These are phyloP conservation scores for Pegea sp. DNA, from an alignment of 23 tunicate species.

Conservation along the genomic window DNA sequence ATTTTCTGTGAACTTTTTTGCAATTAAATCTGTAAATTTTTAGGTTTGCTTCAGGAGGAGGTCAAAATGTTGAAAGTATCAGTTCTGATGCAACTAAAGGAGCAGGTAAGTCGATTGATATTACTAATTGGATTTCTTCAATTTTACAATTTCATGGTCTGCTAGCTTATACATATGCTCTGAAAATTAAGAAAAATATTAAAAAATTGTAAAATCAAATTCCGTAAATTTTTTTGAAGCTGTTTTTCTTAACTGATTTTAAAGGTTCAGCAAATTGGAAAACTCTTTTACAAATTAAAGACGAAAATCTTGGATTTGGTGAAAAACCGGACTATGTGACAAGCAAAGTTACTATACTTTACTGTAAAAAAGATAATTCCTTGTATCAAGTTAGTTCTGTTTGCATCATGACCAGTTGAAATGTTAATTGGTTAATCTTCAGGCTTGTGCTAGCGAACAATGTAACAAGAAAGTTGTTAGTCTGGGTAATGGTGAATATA, in stretches of 20 bases:
- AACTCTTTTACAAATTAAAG: conserved; percentile 41
- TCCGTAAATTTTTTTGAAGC: too few species aligned
- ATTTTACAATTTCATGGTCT: too few species aligned
- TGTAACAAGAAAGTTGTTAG: conserved; percentile 88
- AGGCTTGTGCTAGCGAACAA: conserved; percentile 68
- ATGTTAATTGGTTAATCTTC: not conserved
- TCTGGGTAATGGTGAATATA: conserved; percentile 33
- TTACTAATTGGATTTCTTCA: too few species aligned
- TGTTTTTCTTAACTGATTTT: too few species aligned
- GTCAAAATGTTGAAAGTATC: not conserved
- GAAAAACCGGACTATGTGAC: conserved; percentile 82
- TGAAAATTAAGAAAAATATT: too few species aligned
- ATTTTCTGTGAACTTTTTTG: not conserved
- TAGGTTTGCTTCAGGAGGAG: not conserved
- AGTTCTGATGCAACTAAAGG: not conserved
- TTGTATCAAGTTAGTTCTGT: conserved; percentile 29
- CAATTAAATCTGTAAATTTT: not conserved
- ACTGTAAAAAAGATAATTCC: conserved; percentile 63
- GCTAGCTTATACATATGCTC: too few species aligned
- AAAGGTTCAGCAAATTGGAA: conserved; percentile 57
- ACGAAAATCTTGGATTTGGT: conserved; percentile 34
- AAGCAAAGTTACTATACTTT: conserved; percentile 35
- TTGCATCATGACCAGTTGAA: not conserved
- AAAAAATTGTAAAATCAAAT: too few species aligned
- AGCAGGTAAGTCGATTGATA: too few species aligned